Evolutionary conservation across 2,797 vertebrate species (phyloP).

Genomic region (Lagorchestes hirsutus): DNA sequence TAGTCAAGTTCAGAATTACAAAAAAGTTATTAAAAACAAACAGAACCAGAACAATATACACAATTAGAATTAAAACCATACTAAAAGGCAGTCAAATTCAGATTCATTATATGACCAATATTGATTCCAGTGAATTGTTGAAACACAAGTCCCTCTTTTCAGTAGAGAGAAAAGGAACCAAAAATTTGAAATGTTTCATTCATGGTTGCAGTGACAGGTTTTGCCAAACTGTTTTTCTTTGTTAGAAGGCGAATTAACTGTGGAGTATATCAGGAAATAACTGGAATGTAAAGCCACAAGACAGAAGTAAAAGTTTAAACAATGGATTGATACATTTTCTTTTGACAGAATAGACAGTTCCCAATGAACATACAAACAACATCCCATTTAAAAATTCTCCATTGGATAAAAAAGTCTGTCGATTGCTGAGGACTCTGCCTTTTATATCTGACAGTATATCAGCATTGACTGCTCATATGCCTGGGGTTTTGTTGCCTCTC

Average conservation of each 20-base stretch:
- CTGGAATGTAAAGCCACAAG: not conserved
- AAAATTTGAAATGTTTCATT: not conserved
- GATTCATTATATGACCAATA: not conserved
- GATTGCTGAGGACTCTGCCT: not conserved
- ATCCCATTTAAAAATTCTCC: not conserved
- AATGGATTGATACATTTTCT: not conserved
- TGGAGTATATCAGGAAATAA: not conserved
- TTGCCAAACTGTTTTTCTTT: not conserved
- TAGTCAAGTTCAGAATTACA: not conserved
- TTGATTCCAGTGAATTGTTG: not conserved
- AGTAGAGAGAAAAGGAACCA: not conserved
- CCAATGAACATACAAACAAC: not conserved
- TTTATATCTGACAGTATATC: not conserved
- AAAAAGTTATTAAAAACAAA: not conserved
- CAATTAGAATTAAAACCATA: not conserved
- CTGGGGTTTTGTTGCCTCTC: not conserved
- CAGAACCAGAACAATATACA: not conserved
- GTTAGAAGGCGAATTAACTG: not conserved
- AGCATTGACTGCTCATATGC: not conserved
- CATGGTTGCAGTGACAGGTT: not conserved
- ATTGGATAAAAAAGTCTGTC: not conserved
- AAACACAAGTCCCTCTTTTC: not conserved
- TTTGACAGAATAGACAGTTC: not conserved
- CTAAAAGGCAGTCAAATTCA: not conserved
- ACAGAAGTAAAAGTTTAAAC: not conserved